Conservation (phyloP, 2,797 vertebrate species). For the Carapus acus region DNA sequence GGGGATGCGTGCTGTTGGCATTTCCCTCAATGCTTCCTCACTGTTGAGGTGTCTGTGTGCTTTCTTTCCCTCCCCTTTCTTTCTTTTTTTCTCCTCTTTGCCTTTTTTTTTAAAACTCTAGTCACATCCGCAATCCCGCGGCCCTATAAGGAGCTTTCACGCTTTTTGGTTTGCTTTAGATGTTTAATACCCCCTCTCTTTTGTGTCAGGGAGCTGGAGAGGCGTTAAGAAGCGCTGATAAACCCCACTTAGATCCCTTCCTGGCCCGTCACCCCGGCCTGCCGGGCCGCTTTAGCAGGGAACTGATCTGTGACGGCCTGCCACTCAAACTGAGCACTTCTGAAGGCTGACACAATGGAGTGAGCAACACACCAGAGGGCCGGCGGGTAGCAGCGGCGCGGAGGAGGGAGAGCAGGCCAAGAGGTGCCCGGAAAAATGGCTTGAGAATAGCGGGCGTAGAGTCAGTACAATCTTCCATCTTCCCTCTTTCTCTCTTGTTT, state of each 20-base stretch:
- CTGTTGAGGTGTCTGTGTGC: slow-evolving; percentile 48
- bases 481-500: slow-evolving; percentile 48
- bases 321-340: slow-evolving; percentile 98
- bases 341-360: slow-evolving; percentile 99
- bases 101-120: slow-evolving; percentile 86
- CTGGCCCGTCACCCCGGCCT: slow-evolving; percentile 98
- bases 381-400: slow-evolving; percentile 47
- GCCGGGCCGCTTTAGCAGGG: slow-evolving; percentile 98
- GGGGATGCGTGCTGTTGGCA: slow-evolving; percentile 38
- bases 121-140: slow-evolving; percentile 94
- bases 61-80: slow-evolving; percentile 22
- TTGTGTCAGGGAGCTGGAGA: slow-evolving; percentile 98
- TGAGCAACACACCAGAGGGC: slow-evolving; percentile 77
- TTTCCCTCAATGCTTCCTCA: slow-evolving; percentile 41
- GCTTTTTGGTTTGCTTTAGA: slow-evolving; percentile 99
- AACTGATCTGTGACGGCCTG: slow-evolving; percentile 99
- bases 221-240: slow-evolving; percentile 99
- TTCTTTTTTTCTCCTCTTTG: slow-evolving; percentile 7
- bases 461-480: slow-evolving; percentile 65
- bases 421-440: slow-evolving; percentile 57
- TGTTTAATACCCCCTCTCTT: slow-evolving; percentile 99
- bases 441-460: slow-evolving; percentile 59
- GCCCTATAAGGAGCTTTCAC: slow-evolving; percentile 99
- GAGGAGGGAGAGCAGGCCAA: slow-evolving; percentile 53
- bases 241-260: slow-evolving; percentile 99